These are phyloP conservation scores for Pelecanus crispus DNA, from an alignment of 2,113 vertebrate genomes.

Conservation along the genomic window DNA sequence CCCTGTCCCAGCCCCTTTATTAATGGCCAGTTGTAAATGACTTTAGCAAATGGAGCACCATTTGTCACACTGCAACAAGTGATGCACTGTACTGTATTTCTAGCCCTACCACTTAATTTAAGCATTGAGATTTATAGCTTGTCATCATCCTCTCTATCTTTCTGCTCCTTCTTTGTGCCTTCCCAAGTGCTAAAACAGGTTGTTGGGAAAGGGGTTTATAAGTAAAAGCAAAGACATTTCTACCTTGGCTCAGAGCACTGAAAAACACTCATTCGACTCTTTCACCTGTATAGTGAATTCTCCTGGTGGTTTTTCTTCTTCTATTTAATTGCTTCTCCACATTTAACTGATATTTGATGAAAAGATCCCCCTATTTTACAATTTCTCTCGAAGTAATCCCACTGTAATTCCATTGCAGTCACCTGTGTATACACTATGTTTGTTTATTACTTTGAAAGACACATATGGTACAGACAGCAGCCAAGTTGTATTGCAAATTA, in stretches of 20 bases:
- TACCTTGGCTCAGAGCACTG: slow-evolving; percentile 7
- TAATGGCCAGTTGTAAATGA: slow-evolving; percentile 72
- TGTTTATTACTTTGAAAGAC: slow-evolving; percentile 38
- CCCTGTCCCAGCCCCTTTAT: slow-evolving; percentile 47
- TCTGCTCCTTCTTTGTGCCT: slow-evolving; percentile 67
- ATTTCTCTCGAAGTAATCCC: slow-evolving; percentile 45
- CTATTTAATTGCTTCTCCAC: slow-evolving; percentile 8
- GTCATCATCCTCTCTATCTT: slow-evolving; percentile 64
- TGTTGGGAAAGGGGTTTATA: slow-evolving; percentile 30
- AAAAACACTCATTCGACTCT: not conserved
- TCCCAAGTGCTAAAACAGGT: slow-evolving; percentile 65
- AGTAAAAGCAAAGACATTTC: slow-evolving; percentile 54
- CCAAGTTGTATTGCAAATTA: not conserved
- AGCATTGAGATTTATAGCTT: slow-evolving; percentile 70
- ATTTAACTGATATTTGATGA: slow-evolving; percentile 35
- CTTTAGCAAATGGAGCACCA: slow-evolving; percentile 70
- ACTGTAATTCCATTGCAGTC: slow-evolving; percentile 9
- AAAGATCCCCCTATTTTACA: slow-evolving; percentile 12
- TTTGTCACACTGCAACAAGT: slow-evolving; percentile 74
- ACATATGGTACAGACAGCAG: not conserved
- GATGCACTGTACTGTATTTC: slow-evolving; percentile 58
- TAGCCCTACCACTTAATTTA: slow-evolving; percentile 66
- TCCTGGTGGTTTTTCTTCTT: not conserved
- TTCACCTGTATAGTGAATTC: not conserved
- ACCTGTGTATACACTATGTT: not conserved